Percentiles rank a stretch among this genome's conserved stretches.
phyloP scores from a whole-genome alignment of 2,113 vertebrate species.

The Regulus satrapa region DNA sequence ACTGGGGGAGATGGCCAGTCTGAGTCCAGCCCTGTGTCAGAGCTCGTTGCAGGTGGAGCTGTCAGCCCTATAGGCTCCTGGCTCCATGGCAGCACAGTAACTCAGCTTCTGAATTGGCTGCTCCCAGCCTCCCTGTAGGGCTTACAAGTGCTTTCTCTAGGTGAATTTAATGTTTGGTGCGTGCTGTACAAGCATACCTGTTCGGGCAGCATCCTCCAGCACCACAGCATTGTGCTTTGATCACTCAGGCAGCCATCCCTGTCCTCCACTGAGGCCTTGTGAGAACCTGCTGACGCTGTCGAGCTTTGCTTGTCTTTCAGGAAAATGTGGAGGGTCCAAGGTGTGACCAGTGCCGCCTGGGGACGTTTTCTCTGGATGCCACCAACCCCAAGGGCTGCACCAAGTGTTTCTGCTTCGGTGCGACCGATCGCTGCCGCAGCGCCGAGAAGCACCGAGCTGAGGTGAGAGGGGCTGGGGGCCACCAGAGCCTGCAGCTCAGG shows the following conservation, averaged over 20 bases:
- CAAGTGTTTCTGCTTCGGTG: constrained; percentile 96
- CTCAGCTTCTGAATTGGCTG: not conserved
- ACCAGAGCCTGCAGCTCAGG: not conserved
- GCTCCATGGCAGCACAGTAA: not conserved
- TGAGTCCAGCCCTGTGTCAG: not conserved
- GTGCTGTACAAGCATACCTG: not conserved
- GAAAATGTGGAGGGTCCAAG: constrained; percentile 88
- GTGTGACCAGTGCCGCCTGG: constrained; percentile 90
- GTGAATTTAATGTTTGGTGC: not conserved
- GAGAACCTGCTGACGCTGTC: not conserved
- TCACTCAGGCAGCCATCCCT: accelerated
- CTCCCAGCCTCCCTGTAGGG: not conserved
- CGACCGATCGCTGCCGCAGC: constrained; percentile 88
- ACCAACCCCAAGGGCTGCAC: constrained; percentile 95
- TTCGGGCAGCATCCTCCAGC: not conserved
- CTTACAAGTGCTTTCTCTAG: not conserved
- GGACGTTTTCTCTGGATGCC: constrained; percentile 89
- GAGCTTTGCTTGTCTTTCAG: constrained; percentile 63
- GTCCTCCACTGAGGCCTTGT: not conserved
- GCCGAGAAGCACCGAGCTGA: constrained; percentile 77
- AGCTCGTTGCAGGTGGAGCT: not conserved
- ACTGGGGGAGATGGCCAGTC: too few relatives aligned
- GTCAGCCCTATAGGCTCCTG: not conserved
- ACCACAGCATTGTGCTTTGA: not conserved
- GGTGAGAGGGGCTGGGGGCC: constrained; percentile 62